Conservation (phyloP, 2,797 vertebrate genomes). For the Dendrocincla fuliginosa region DNA sequence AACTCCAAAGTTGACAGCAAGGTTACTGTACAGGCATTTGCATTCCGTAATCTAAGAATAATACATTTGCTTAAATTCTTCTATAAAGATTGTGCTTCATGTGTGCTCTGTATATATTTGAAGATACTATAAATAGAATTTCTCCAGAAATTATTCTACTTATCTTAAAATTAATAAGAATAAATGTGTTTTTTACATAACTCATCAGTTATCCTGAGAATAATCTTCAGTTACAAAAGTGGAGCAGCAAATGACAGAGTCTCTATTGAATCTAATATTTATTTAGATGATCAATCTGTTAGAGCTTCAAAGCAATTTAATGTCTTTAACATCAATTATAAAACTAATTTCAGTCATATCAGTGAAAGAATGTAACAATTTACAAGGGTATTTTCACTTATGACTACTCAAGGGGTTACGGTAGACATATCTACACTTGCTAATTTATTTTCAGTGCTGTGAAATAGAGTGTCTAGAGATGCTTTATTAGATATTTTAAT, state of each 20-base stretch:
- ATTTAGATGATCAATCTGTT: constrained; percentile 21
- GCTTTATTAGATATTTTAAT: constrained; percentile 56
- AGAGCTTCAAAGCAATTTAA: constrained; percentile 19
- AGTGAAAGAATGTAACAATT: constrained; percentile 29
- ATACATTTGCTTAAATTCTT: constrained; percentile 1
- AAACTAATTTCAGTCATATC: constrained; percentile 39
- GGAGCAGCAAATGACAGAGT: background rate
- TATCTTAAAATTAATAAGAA: background rate
- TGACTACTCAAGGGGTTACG: background rate
- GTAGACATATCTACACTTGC: background rate
- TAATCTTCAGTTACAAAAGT: background rate
- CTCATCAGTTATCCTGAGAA: background rate
- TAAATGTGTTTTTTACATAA: background rate
- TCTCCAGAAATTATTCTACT: background rate
- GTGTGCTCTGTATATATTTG: constrained; percentile 45
- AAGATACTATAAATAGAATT: constrained; percentile 56
- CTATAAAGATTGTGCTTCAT: background rate
- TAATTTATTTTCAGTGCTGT: constrained; percentile 42
- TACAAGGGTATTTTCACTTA: constrained; percentile 2
- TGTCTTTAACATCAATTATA: constrained; percentile 24
- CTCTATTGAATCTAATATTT: background rate
- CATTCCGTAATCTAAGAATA: background rate
- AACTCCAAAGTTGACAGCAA: constrained; percentile 4
- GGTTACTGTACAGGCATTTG: constrained; percentile 4
- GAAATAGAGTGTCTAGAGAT: constrained; percentile 4